These are phyloP conservation scores for Coenonympha arcania DNA, from an alignment of 2,888 invertebrate genomes.

Conservation along the genomic window DNA sequence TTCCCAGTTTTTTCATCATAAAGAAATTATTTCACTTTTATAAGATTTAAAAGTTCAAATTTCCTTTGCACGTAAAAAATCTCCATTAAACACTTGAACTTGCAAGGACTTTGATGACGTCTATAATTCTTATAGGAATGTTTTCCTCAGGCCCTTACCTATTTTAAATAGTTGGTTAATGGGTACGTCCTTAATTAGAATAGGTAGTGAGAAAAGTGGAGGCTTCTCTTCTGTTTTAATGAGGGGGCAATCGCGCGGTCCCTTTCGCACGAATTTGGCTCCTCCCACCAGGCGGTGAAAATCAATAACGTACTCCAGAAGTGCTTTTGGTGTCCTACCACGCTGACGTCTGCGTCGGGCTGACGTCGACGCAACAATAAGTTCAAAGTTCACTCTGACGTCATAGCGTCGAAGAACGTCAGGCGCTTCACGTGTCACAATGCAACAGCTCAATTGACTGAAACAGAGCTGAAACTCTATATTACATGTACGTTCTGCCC, in stretches of 20 bases:
- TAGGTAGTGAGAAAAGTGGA: constrained; percentile 59
- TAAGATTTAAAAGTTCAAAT: constrained; percentile 5
- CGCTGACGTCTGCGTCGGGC: constrained; percentile 55
- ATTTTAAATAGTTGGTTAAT: constrained; percentile 73
- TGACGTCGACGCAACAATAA: constrained; percentile 36
- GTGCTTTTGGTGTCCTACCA: constrained; percentile 67
- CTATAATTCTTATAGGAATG: constrained; percentile 58
- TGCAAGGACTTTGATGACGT: constrained; percentile 41
- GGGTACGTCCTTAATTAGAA: constrained; percentile 72
- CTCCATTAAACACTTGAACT: constrained; percentile 18
- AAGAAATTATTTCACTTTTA: neutral
- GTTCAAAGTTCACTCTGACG: constrained; percentile 30
- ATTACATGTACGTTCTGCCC: no score
- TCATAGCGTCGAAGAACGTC: constrained; percentile 7
- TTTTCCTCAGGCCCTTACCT: constrained; percentile 60
- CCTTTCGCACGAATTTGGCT: constrained; percentile 68
- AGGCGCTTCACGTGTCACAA: neutral
- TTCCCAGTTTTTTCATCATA: neutral
- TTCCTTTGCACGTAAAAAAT: constrained; percentile 6
- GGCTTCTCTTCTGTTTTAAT: constrained; percentile 70
- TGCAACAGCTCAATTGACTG: constrained; percentile 36
- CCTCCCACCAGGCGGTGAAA: constrained; percentile 71
- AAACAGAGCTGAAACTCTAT: no score
- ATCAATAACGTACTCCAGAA: constrained; percentile 73
- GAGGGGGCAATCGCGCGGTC: constrained; percentile 68